phyloP scores from a whole-genome alignment of 2,797 vertebrate genomes.

The Clarias fuscus region DNA sequence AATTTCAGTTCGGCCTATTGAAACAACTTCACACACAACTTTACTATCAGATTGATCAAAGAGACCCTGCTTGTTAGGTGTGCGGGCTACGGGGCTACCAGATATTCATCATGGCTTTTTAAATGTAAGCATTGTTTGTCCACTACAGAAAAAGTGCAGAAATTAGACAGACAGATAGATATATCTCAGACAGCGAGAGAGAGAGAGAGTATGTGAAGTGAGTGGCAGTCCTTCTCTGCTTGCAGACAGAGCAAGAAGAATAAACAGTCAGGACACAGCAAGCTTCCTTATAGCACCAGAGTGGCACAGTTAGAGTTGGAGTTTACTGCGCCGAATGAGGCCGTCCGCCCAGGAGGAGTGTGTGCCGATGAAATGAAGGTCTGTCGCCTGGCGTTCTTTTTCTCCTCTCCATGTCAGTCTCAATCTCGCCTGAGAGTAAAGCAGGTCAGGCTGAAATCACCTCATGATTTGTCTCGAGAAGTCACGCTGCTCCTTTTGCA shows the following conservation, averaged over 20 bases:
- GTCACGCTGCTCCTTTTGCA: background rate
- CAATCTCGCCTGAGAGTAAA: constrained; percentile 44
- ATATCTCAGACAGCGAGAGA: background rate
- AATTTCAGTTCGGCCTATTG: background rate
- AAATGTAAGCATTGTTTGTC: background rate
- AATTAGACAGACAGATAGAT: background rate
- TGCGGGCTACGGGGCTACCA: background rate
- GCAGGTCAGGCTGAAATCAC: constrained; percentile 36
- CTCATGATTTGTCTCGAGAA: constrained; percentile 31
- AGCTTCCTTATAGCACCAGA: constrained; percentile 40
- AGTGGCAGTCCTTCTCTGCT: constrained; percentile 10
- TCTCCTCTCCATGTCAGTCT: constrained; percentile 48
- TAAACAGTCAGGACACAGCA: constrained; percentile 29
- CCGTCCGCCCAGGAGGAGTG: constrained; percentile 5
- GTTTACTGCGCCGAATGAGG: constrained; percentile 16
- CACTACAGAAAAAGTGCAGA: background rate
- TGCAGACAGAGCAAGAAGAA: constrained; percentile 15
- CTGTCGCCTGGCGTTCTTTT: constrained; percentile 1
- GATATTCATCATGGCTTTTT: background rate
- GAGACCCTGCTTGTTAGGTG: background rate
- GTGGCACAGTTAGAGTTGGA: constrained; percentile 26
- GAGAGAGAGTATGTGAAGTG: constrained; percentile 28
- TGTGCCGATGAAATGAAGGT: constrained; percentile 13
- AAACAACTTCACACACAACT: background rate
- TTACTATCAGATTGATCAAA: background rate